phyloP scores from a whole-genome alignment of 2,113 vertebrate genomes.

The Corvus moneduloides region DNA sequence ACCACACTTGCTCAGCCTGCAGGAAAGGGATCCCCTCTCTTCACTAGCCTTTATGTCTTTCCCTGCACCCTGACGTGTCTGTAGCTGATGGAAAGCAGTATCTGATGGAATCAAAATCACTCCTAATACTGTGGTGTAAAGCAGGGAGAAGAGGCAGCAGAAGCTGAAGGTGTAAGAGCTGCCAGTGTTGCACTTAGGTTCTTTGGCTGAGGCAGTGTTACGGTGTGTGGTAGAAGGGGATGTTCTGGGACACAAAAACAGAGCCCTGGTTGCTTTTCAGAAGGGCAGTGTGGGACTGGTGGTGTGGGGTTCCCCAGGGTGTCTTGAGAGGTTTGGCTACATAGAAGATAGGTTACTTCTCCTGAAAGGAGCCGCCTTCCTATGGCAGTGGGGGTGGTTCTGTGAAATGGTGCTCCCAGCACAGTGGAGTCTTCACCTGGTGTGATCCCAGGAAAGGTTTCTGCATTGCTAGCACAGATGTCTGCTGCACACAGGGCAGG shows the following conservation, averaged over 20 bases:
- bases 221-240: neutral
- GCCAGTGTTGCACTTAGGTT: neutral
- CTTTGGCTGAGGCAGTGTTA: neutral
- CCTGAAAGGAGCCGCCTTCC: neutral
- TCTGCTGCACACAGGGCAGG: neutral
- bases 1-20: neutral
- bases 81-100: neutral
- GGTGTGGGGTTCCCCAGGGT: neutral
- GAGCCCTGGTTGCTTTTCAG: neutral
- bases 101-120: neutral
- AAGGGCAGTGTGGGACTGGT: neutral
- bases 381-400: neutral
- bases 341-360: neutral
- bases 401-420: neutral
- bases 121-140: neutral
- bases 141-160: neutral
- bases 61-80: neutral
- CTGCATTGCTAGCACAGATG: conserved; percentile 2
- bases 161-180: neutral
- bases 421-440: neutral
- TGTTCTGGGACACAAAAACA: neutral
- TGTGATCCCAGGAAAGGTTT: neutral
- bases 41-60: neutral
- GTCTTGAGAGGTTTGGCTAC: neutral
- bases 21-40: neutral